These are phyloP conservation scores for Acrobasis consociella DNA, from an alignment of 2,888 invertebrate species.

Conservation along the genomic window DNA sequence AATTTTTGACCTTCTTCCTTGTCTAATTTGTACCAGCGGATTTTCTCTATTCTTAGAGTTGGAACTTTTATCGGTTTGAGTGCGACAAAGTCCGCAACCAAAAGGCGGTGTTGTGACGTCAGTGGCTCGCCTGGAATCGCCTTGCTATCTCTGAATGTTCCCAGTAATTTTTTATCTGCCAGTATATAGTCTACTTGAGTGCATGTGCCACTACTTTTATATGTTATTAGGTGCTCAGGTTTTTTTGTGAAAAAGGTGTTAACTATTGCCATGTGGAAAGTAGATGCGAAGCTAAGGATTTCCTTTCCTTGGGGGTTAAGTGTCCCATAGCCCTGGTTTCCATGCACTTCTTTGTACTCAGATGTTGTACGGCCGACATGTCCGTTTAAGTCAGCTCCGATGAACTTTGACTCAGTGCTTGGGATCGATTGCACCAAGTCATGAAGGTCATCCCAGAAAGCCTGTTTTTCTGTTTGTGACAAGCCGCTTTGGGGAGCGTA, in stretches of 20 bases:
- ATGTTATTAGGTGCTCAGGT: constrained; percentile 27
- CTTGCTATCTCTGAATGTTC: constrained; percentile 29
- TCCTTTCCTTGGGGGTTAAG: not conserved
- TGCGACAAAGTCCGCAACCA: constrained; percentile 32
- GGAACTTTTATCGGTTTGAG: constrained; percentile 20
- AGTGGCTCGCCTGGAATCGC: constrained; percentile 31
- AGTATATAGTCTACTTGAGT: constrained; percentile 30
- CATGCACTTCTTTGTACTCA: constrained; percentile 1
- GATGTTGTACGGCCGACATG: constrained; percentile 16
- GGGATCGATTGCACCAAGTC: constrained; percentile 19
- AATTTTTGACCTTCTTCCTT: not conserved
- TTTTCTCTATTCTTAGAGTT: no score
- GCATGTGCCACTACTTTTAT: no score
- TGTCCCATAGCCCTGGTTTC: constrained; percentile 5
- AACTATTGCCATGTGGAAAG: constrained; percentile 19
- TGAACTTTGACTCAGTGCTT: constrained; percentile 15
- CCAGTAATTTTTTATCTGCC: not conserved
- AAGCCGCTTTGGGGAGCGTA: constrained; percentile 22
- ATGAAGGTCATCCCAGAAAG: constrained; percentile 25
- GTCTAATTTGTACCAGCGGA: constrained; percentile 4
- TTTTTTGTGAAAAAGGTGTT: constrained; percentile 30
- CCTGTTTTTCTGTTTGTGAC: constrained; percentile 7
- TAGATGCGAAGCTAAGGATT: constrained; percentile 13
- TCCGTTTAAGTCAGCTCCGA: constrained; percentile 22
- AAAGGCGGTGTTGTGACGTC: constrained; percentile 30